Evolutionary conservation across 2,888 invertebrate genomes (phyloP), one percentile per base, ranked within the genome.

Genomic region (Thereva unica): DNA sequence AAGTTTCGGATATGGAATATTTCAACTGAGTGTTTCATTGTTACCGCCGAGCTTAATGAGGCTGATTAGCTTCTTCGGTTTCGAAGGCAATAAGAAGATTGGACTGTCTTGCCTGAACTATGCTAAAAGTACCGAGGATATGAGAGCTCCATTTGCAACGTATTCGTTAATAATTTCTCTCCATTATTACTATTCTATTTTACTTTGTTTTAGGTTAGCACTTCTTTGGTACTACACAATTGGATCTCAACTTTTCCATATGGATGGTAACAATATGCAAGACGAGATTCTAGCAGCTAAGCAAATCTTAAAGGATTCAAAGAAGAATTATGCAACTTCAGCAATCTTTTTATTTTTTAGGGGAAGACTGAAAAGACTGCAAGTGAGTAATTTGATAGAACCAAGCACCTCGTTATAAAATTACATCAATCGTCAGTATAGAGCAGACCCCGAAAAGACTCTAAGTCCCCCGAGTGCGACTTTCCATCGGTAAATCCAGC

Each of bases 181-280:
- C 1, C 12, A 59, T 68, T 69, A 6, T n/a, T 23, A 52, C 61
- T 68, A 10, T 42, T 40, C 5, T 5, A n/a, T 40, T 10, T 54
- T 10, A 12, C 10, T 4, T 12, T 69, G 66, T 76, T 77, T 41
- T 71, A 85, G 85, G 23, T 78, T 87, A 70, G 82, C 84, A 1
- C 75, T 87, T 53, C 75, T 89, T 53, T 89, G 89, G 87, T 89
- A 88, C 75, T 87, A 88, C 74, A 88, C 88, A 10, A 86, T 88
- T 47, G 85, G 88, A 4, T 80, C 87, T 64, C 89, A 89, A 44
- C 87, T 88, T 75, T 88, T 87, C 76, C 85, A 86, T 2, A 79
- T 87, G 8, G 71, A 72, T 6, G 87, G 89, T 75, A 82, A 81
- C 37, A 85, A 86, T 73, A 82, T 86, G 3, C 80, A 82, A 72